Evolutionary conservation across 92 coral and sea anemone genomes (phyloP), one percentile per base, ranked within the genome.

Genomic region (Parazoanthus atlanticus): DNA sequence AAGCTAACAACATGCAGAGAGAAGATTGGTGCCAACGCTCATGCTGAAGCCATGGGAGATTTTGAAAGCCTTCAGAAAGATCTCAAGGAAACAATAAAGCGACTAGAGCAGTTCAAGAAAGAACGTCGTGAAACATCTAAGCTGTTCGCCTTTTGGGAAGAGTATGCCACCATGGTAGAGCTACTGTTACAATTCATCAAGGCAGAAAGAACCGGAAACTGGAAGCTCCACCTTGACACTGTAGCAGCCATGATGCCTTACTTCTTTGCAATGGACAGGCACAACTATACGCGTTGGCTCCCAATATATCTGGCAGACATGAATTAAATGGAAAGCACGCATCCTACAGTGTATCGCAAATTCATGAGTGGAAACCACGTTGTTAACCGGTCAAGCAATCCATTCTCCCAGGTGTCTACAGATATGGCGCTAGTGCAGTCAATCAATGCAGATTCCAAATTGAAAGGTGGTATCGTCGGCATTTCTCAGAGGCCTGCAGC

Each of bases 221-320:
- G 76, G 89, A 73, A 86, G 82, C 70, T 19, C 19, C 89, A 34
- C 38, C 38, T 34, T 34, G 38, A 34, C 38, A 34, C 38, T 34
- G 38, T 34, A 34, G 3, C 38, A 3, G 38, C 38, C 38, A 69
- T 79, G 86, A 32, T 30, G 28, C 91, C 91, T 15, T 71, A 88
- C 47, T 88, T 81, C 88, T 79, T 88, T 69, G 90, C 89, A 21
- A 86, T 86, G 89, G 89, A 86, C 83, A 29, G 69, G 65, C 78
- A 52, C 40, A 86, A 86, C 69, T 40, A 88, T 65, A 65, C 66
- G 32, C 79, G 70, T 26, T 88, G 90, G 90, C 86, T 79, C 65
- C 90, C 90, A 78, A 74, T 88, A 28, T 88, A 88, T 47, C 79
- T 88, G 0, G 86, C 86, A 9, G 78, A 36, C 70, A 79, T 88